Evolutionary conservation across 2,888 invertebrate genomes (phyloP), one percentile per base, ranked within the genome.

Genomic region (Epistrophe grossulariae): DNA sequence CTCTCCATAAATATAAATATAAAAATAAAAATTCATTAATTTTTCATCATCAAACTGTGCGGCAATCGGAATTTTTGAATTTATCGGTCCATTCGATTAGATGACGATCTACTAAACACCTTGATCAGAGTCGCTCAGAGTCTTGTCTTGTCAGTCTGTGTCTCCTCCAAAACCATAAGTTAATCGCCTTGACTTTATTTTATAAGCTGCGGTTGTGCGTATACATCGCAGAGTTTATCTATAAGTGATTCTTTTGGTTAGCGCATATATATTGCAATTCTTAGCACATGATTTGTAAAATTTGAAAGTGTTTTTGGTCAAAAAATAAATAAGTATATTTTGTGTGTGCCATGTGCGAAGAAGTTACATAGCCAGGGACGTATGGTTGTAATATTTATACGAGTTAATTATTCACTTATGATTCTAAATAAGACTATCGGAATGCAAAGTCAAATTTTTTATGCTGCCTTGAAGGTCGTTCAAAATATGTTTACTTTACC

Each of bases 121-220:
- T 83, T 70, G 60, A 79, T 83, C 52, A 8, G n/a, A 68, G 38
- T 40, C 19, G 52, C 48, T 24, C 24, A 10, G 45, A 64, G 45
- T 64, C 9, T n/a, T 64, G n/a, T 43, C 24, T 62, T 62, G 62
- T 62, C 40, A 48, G 64, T 66, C 17, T 45, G 15, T 45, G 24
- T 59, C 68, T 62, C 72, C 68, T 72, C 52, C 11, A 52, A 78
- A 48, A 77, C 72, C 72, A 55, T n/a, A 77, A 70, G 70, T 70
- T 40, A 70, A 11, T 80, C 48, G 48, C 84, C 84, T 84, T 84
- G 84, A 84, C 84, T 84, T 72, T 79, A 76, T 52, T 84, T 71
- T 24, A n/a, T n/a, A 24, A 31, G n/a, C 5, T 68, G 68, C 31
- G 50, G 15, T 70, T 52, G 70, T 70, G 52, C 70, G 52, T 38